A percentile compares a stretch with the other conserved stretches of the same genome.
phyloP scores from a whole-genome alignment of 2,113 vertebrate species.

The Suncus etruscus region DNA sequence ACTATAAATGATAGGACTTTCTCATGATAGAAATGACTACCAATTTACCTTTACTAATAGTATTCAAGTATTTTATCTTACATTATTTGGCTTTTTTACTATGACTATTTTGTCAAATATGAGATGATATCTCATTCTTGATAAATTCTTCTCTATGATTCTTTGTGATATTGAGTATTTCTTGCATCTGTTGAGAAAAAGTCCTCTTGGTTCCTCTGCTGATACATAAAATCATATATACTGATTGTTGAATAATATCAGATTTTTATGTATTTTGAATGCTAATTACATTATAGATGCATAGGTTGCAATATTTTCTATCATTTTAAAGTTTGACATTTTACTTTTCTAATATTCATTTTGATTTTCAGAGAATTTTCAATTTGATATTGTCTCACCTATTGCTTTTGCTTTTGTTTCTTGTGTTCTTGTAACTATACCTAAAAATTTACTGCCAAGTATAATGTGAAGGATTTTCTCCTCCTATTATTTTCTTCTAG shows the following conservation, averaged over 20 bases:
- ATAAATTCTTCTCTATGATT: too few species aligned
- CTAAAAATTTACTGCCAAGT: neutral
- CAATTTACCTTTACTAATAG: too few species aligned
- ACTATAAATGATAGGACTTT: too few species aligned
- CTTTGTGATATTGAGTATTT: too few species aligned
- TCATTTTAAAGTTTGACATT: neutral
- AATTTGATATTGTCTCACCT: neutral
- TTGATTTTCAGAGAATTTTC: neutral
- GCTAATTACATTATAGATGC: neutral
- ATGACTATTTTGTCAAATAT: too few species aligned
- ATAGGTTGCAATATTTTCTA: neutral
- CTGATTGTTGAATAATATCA: neutral
- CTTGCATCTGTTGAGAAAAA: too few species aligned
- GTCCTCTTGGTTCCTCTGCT: neutral
- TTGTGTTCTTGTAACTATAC: neutral
- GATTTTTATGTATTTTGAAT: neutral
- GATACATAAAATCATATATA: neutral
- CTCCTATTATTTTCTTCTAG: neutral
- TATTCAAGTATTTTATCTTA: too few species aligned
- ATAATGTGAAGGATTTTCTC: neutral
- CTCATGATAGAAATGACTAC: too few species aligned
- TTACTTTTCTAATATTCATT: neutral
- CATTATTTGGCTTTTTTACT: too few species aligned
- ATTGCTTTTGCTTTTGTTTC: neutral
- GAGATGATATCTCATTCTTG: too few species aligned